These are phyloP conservation scores for Temnothorax longispinosus DNA, from an alignment of 1,140 invertebrate genomes.

Conservation along the genomic window DNA sequence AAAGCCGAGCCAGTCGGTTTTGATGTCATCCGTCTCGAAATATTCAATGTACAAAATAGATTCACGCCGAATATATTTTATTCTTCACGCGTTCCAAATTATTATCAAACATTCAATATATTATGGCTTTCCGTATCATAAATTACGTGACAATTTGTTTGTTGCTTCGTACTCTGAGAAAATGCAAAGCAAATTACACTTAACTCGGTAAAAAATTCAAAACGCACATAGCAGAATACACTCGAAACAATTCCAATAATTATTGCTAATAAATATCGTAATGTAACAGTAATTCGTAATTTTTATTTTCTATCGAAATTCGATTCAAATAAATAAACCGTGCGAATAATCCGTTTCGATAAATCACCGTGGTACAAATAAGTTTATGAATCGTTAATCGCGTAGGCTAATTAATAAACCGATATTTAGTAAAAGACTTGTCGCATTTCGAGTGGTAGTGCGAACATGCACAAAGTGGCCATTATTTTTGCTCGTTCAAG, in stretches of 20 bases:
- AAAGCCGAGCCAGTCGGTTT: no score
- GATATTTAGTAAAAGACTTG: not conserved
- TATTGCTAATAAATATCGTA: not conserved
- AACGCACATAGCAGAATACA: not conserved
- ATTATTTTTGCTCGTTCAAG: not conserved
- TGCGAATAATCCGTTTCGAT: not conserved
- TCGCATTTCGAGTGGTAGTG: not conserved
- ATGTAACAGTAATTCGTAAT: not conserved
- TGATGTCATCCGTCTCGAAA: not conserved
- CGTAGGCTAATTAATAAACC: not conserved
- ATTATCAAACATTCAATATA: not conserved
- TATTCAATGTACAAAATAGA: not conserved
- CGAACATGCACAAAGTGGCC: not conserved
- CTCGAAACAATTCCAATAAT: slow-evolving; percentile 12
- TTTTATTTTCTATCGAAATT: not conserved
- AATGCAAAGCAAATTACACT: not conserved
- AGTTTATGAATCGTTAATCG: not conserved
- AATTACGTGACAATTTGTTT: not conserved
- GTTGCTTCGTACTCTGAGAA: not conserved
- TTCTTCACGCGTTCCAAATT: not conserved
- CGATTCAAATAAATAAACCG: slow-evolving; percentile 22
- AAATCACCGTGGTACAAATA: not conserved
- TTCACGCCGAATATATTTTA: not conserved
- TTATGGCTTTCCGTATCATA: not conserved
- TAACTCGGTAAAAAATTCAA: not conserved